These are phyloP conservation scores for Beroe forskalii DNA, from an alignment of 37 sponge, comb jelly and placozoan species.

Conservation along the genomic window DNA sequence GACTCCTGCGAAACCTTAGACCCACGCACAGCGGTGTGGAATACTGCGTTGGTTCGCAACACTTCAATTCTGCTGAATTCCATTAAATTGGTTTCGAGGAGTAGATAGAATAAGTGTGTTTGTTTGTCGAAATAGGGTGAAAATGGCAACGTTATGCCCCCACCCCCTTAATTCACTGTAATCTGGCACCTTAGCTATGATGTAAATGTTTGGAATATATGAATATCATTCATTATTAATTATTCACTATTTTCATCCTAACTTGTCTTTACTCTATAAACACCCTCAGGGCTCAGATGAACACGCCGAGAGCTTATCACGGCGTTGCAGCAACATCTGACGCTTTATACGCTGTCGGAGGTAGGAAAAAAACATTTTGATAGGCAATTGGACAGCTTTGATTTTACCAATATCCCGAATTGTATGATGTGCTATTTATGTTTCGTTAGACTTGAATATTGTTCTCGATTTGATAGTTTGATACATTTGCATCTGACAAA, in stretches of 20 bases:
- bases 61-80: background rate
- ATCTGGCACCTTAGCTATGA: too few relatives aligned
- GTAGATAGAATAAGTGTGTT: too few relatives aligned
- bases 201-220: too few relatives aligned
- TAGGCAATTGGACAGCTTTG: too few relatives aligned
- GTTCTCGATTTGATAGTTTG: too few relatives aligned
- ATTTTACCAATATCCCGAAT: background rate
- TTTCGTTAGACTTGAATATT: too few relatives aligned
- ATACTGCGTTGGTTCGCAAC: background rate
- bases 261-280: background rate
- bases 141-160: too few relatives aligned
- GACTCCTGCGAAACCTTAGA: conserved; percentile 2
- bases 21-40: background rate
- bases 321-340: conserved; percentile 43
- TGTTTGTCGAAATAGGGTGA: too few relatives aligned
- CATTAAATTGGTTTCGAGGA: background rate
- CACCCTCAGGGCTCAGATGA: background rate
- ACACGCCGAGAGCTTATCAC: conserved; percentile 45
- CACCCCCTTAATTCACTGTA: too few relatives aligned
- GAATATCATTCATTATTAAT: too few relatives aligned
- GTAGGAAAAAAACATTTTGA: background rate
- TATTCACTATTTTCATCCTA: too few relatives aligned
- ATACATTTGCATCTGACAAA: too few relatives aligned
- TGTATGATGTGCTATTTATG: background rate
- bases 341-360: conserved; percentile 32